Evolutionary conservation across 2,888 invertebrate species (phyloP).

Genomic region (Sipha maydis): DNA sequence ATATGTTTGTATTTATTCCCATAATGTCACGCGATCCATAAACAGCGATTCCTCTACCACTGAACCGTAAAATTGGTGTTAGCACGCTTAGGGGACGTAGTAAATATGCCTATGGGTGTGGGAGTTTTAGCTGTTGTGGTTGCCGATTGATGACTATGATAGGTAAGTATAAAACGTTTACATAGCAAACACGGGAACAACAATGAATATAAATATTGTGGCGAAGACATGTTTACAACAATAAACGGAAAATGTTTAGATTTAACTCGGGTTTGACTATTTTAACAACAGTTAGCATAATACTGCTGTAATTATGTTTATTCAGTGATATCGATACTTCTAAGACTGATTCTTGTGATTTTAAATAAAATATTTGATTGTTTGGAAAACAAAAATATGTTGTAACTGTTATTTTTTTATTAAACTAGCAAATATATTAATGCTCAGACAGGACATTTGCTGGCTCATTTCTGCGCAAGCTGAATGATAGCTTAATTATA

Average conservation of each 20-base stretch:
- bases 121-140: constrained; percentile 56
- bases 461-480: too few species aligned
- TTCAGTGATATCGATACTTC: too few species aligned
- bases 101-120: constrained; percentile 17
- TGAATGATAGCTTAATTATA: too few species aligned
- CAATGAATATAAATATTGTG: constrained; percentile 49
- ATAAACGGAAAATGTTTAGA: constrained; percentile 1
- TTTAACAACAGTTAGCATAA: too few species aligned
- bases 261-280: neutral
- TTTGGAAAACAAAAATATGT: too few species aligned
- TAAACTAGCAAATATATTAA: too few species aligned
- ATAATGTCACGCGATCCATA: constrained; percentile 52
- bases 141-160: constrained; percentile 57
- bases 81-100: constrained; percentile 46
- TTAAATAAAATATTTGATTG: too few species aligned
- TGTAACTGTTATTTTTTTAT: too few species aligned
- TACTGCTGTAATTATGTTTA: too few species aligned
- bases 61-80: constrained; percentile 61
- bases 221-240: constrained; percentile 30
- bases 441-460: too few species aligned
- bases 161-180: constrained; percentile 20
- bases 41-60: constrained; percentile 54
- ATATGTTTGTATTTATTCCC: constrained; percentile 24
- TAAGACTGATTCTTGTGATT: too few species aligned
- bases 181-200: constrained; percentile 35